Base-by-base conservation (phyloP, 2,113 vertebrate species). In the Globicephala melas region DNA sequence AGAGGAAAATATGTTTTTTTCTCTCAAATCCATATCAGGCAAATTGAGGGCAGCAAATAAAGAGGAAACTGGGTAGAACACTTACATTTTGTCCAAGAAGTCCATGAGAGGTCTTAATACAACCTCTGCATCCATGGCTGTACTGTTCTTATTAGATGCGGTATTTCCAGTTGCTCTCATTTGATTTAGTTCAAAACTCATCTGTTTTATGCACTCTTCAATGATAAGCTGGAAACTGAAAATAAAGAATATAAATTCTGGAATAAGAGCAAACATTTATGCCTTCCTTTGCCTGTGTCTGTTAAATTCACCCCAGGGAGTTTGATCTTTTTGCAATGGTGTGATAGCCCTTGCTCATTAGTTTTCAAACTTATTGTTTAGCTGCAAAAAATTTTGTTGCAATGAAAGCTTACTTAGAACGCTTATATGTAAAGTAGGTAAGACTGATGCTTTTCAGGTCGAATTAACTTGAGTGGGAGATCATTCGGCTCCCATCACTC, bases 41-140 rank as follows among this genome's bases (percentile, higher is more conserved):
- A 79, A 55, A 25, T 15, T 65, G 58, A 44, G 36, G 77, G 28
- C 18, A 80, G 12, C 28, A 26, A 74, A 70, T 31, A 28, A 76
- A 92, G 41, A 86, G 67, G 41, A 96, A 82, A 21, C 5, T n/a
- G 65, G 74, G 41, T 12, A 18, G 44, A 90, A 63, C 65, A 94
- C 98, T 98, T 84, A 99, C 99, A 98, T 99, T 98, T 99, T 99
- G 98, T 99, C 99, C 96, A 99, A 98, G 89, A 99, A 99, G 94
- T 99, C 99, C 99, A 99, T 99, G 44, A 99, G 99, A 1, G 99
- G 99, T 44, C 99, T 98, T 55, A 99, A 98, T 44, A 99, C 99
- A 0, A 99, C 98, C 98, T 99, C 99, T 0, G 99, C 99, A 67
- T 99, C 99, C 98, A 99, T 98, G n/a, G 99, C 99, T 0, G 99